Evolutionary conservation across 2,113 vertebrate species (phyloP), one percentile per base, ranked within the genome.

Genomic region (Paedocypris sp.): DNA sequence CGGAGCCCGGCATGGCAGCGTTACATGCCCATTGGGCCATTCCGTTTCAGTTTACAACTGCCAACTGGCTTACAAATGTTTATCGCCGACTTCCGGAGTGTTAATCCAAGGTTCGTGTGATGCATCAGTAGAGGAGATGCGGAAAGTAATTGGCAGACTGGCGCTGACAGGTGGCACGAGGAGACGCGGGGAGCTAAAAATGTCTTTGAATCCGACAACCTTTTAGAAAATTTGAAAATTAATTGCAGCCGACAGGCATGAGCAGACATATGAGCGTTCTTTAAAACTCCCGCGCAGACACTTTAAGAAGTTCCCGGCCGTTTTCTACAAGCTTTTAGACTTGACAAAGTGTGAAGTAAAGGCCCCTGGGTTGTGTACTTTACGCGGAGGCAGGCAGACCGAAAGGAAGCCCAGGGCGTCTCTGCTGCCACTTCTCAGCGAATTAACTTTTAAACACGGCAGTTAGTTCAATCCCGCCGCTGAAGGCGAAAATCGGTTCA

Each of bases 41-140:
- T 58, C 7, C 10, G 7, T 22, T 58, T 43, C 10, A 58, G 25
- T 58, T 32, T 43, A 58, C 26, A 58, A 15, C 39, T 43, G 54
- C 54, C 54, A 58, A 58, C 54, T 43, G 54, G 38, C 54, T 58
- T 58, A 15, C 39, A 43, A 58, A 45, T 58, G 54, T 58, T 58
- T 43, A 42, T 31, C 26, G 9, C 43, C 38, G 26, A 45, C 43
- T 57, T 45, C 39, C 26, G 29, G 18, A 38, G 25, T 22, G 38
- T 58, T 58, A 58, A 58, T 43, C 39, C 39, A 45, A 54, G 13
- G 25, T 54, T 11, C 18, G 13, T 54, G 32, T 20, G 5, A 54
- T 42, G 25, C 52, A 56, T 56, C 23, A 15, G 15, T 43, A 25
- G 32, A 20, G 12, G 43, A 43, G 18, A 4, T 7, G 6, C 5